Conservation (phyloP, 2,888 invertebrate genomes). For the Drosophila prostipennis region DNA sequence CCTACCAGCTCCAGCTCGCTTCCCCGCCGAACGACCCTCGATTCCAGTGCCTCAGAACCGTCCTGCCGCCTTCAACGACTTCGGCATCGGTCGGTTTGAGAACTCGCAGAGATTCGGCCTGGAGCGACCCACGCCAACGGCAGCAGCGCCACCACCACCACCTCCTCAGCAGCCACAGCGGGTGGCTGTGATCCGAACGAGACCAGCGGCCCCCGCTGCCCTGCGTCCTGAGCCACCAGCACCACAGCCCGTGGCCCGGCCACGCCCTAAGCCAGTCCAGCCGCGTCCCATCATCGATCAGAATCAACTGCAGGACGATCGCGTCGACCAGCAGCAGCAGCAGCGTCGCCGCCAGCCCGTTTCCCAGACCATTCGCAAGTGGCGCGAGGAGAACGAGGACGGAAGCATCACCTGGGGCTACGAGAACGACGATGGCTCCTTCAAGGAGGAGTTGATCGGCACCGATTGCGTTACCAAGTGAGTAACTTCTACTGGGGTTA, state of each 20-base stretch:
- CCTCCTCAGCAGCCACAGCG: conserved; percentile 83
- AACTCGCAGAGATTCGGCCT: conserved; percentile 76
- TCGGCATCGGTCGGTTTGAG: conserved; percentile 76
- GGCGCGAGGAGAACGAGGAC: conserved; percentile 89
- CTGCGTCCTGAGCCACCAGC: conserved; percentile 82
- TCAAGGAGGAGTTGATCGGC: conserved; percentile 93
- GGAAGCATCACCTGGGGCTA: conserved; percentile 95
- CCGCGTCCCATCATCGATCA: conserved; percentile 82
- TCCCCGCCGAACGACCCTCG: conserved; percentile 76
- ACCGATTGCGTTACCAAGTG: conserved; percentile 89
- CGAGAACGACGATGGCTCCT: conserved; percentile 94
- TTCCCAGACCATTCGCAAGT: conserved; percentile 89
- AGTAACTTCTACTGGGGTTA: too few relatives aligned
- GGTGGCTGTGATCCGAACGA: conserved; percentile 83
- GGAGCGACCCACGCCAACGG: conserved; percentile 70
- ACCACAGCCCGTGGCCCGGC: conserved; percentile 79
- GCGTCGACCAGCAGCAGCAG: conserved; percentile 56
- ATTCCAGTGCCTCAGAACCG: conserved; percentile 60
- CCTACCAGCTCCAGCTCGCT: conserved; percentile 77
- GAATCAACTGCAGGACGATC: conserved; percentile 80
- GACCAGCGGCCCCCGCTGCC: conserved; percentile 73
- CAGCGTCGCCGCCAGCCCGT: conserved; percentile 87
- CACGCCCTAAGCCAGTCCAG: conserved; percentile 78
- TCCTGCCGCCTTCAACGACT: conserved; percentile 76
- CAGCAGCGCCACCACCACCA: conserved; percentile 57